Evolutionary conservation across 2,888 invertebrate species (phyloP).

Genomic region (Leptinotarsa rubiginosa): DNA sequence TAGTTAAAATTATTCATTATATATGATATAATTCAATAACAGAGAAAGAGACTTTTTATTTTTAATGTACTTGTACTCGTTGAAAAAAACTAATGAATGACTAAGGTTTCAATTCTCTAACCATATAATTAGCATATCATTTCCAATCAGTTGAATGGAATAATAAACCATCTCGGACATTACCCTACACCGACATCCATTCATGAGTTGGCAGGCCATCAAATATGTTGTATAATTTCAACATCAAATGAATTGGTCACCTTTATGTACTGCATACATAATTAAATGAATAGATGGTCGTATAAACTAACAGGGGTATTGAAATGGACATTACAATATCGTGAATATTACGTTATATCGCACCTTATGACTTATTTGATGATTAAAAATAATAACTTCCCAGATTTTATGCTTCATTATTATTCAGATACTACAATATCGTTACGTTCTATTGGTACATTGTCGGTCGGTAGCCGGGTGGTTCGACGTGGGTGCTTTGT

Average conservation of each 20-base stretch:
- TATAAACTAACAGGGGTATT: background rate
- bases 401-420: too few species aligned
- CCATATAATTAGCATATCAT: background rate
- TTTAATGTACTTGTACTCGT: background rate
- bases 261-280: slow-evolving; percentile 11
- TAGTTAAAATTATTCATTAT: too few species aligned
- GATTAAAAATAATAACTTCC: background rate
- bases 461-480: too few species aligned
- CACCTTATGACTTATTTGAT: slow-evolving; percentile 1
- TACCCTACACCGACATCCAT: background rate
- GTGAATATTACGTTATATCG: background rate
- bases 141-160: background rate
- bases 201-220: background rate
- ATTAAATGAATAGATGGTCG: background rate
- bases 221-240: slow-evolving; percentile 5
- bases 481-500: too few species aligned
- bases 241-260: slow-evolving; percentile 4
- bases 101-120: background rate
- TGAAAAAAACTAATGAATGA: background rate
- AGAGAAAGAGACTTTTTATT: background rate
- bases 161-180: background rate
- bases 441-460: too few species aligned
- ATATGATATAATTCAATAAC: too few species aligned
- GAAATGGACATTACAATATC: background rate
- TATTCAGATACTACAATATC: too few species aligned